Evolutionary conservation across 1,140 invertebrate species (phyloP), one percentile per base, ranked within the genome.

Genomic region (Cydia pomonella): DNA sequence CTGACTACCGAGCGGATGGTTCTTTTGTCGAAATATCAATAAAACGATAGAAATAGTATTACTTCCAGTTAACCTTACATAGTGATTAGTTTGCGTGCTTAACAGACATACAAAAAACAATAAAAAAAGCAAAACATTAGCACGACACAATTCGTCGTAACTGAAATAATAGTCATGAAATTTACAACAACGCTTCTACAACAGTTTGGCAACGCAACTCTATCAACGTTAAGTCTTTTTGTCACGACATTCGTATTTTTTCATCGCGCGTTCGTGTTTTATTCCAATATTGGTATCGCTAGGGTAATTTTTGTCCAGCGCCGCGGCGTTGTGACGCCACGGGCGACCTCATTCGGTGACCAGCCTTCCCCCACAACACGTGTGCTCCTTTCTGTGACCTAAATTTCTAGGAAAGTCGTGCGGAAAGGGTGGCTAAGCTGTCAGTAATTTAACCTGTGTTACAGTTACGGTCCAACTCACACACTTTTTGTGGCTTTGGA

Each of bases 321-420:
- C 44, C 53, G 77, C 44, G 64, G 64, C 72, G 77, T 69, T 78
- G 73, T 78, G 75, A 75, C 77, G 75, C 75, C 76, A 79, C 72
- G n/a, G 64, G 77, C 82, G 84, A 87, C 85, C 84, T 80, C 79
- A 80, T 84, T 87, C 74, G 62, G 59, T 38, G 76, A 27, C 78
- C 72, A 59, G 66, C 62, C 80, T 79, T 79, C 76, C 80, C 79
- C 76, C 77, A 79, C 77, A 81, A 78, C 76, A 80, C 77, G 76
- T 76, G 44, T 75, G 75, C 76, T 74, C 73, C 76, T 76, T 74
- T 75, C 76, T 76, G 78, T 85, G 85, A 85, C 83, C 85, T 81
- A 87, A 80, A 80, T 85, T 59, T 75, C 75, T 72, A 53, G 27
- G 73, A 41, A 79, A 79, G 25, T 75, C 74, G 81, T 72, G 72